phyloP scores from a whole-genome alignment of 2,113 vertebrate species.

The Sinocyclocheilus grahami region DNA sequence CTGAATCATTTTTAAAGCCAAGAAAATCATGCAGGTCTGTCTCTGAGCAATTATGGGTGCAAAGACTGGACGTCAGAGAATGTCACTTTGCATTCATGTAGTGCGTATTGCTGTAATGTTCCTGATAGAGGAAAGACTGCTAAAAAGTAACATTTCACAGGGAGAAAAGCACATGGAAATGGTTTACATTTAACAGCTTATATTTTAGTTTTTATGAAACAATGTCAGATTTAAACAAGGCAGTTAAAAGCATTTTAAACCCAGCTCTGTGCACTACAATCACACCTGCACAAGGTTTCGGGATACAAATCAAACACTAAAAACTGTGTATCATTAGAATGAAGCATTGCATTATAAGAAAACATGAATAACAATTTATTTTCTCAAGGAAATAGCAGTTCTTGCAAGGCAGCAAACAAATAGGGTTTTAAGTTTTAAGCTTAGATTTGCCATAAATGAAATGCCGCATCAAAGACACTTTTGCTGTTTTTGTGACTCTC shows the following conservation, averaged over 20 bases:
- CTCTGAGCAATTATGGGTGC: no score
- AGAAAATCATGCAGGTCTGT: neutral
- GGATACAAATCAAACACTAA: neutral
- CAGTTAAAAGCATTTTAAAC: neutral
- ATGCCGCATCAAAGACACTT: neutral
- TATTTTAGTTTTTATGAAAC: neutral
- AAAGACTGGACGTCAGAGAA: slow-evolving; percentile 18
- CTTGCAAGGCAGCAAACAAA: neutral
- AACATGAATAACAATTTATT: neutral
- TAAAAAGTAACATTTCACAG: slow-evolving; percentile 18
- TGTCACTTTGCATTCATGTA: slow-evolving; percentile 55
- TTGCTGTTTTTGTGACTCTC: neutral
- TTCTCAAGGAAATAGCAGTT: neutral
- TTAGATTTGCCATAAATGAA: neutral
- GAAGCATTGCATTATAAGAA: neutral
- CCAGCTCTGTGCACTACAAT: neutral
- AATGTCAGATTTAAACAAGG: neutral
- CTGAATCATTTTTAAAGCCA: neutral
- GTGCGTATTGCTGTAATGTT: slow-evolving; percentile 61
- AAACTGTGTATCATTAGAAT: neutral
- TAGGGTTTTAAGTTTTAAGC: neutral
- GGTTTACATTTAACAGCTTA: neutral
- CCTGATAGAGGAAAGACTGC: slow-evolving; percentile 58
- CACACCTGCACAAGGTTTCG: neutral
- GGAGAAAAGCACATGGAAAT: slow-evolving; percentile 1